Base-by-base conservation (phyloP, 2,113 vertebrate genomes). In the Perccottus glenii region DNA sequence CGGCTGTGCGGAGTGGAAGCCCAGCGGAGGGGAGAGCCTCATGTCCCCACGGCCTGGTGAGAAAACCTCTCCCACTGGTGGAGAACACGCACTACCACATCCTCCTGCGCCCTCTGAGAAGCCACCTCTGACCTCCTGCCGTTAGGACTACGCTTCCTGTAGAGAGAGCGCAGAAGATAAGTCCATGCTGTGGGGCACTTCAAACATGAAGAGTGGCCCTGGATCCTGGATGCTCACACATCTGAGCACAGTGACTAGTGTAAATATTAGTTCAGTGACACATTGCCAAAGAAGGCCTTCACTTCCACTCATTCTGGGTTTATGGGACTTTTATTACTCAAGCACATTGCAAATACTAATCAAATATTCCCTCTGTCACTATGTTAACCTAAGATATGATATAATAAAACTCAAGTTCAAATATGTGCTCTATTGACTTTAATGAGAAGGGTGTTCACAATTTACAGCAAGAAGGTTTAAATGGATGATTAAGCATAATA, bases 141-240 rank as follows among this genome's bases (percentile, higher is more conserved):
- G 64, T 75, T 51, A 52, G 77, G 80, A 74, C 71, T 75, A 3
- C 3, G 47, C 81, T 84, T 90, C 82, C 81, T 81, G 70, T 73
- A 73, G 58, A 64, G 47, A 61, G 50, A 70, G 11, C 3, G 64
- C 33, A 52, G 35, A 58, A 5, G 27, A 33, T 49, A 19, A 43
- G 35, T 67, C 33, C 52, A 6, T 53, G 42, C 12, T 36, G 10
- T 36, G n/a, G 12, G 56, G 42, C n/a, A 46, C 12, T 45, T 46
- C 44, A 9, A 11, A 46, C 44, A 11, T 11, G 44, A 11, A 46
- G 6, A 46, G 10, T 11, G 10, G 12, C 44, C 9, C 11, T 11
- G 4, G 12, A 4, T 11, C 56, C 49, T 40, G 33, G 38, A 45
- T 38, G 32, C 19, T 14, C 12, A 63, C 33, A 45, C 15, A 14